These are phyloP conservation scores for Drosophila subquinaria DNA, from an alignment of 2,888 invertebrate genomes.

Conservation along the genomic window DNA sequence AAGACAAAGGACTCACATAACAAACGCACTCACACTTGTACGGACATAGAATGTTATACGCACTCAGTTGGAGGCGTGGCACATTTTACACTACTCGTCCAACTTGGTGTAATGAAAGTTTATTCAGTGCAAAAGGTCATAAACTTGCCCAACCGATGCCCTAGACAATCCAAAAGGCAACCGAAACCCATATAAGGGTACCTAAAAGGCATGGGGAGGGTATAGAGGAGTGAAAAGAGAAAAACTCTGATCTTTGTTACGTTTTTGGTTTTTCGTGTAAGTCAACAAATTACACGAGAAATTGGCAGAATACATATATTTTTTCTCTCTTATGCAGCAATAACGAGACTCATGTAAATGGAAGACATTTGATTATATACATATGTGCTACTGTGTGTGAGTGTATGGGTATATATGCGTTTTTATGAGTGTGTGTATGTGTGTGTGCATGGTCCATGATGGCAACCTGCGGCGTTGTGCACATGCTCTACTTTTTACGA, in stretches of 20 bases:
- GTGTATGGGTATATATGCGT: not conserved
- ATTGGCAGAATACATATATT: constrained; percentile 34
- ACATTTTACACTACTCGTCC: constrained; percentile 43
- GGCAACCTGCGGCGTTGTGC: constrained; percentile 29
- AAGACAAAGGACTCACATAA: constrained; percentile 28
- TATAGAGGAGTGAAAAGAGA: not conserved
- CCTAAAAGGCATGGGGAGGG: not conserved
- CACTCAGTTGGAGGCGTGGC: constrained; percentile 19
- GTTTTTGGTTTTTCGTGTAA: constrained; percentile 31
- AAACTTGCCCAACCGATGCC: constrained; percentile 56
- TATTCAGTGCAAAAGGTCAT: constrained; percentile 61
- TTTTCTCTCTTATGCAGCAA: constrained; percentile 22
- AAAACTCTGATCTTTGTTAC: constrained; percentile 23
- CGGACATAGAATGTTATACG: not conserved
- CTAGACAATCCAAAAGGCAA: constrained; percentile 38
- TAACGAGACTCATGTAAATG: constrained; percentile 51
- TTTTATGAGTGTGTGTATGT: not conserved
- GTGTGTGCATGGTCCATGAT: constrained; percentile 12
- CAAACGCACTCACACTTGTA: constrained; percentile 5
- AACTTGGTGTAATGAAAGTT: constrained; percentile 56
- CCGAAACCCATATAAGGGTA: constrained; percentile 25
- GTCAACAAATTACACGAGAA: constrained; percentile 60
- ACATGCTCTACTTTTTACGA: constrained; percentile 23
- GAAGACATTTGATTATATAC: constrained; percentile 45
- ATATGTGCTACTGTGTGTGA: constrained; percentile 2